Evolutionary conservation across 2,113 vertebrate species (phyloP), one percentile per base, ranked within the genome.

Genomic region (Hystrix cristata): DNA sequence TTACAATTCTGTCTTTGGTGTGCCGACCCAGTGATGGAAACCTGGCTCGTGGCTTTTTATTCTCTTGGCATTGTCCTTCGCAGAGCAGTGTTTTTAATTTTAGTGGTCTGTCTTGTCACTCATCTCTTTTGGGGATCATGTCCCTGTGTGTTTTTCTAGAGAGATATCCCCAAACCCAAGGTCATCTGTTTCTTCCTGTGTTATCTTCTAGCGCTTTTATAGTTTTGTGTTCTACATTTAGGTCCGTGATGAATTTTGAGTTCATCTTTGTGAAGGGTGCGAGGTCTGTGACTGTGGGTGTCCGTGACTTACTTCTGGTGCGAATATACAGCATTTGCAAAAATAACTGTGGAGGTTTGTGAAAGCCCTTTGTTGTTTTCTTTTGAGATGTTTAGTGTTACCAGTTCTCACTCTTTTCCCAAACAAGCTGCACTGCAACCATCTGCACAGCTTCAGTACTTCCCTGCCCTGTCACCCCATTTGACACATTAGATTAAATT

Each of bases 401-500:
- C 64, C 38, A n/a, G n/a, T 62, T 91, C 23, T 18, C 34, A 76
- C 65, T 38, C 79, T 46, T 43, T 23, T 91, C 97, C 96, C 86
- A 95, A 94, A 95, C 72, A 74, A 87, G 92, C 89, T 94, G 64
- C 90, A 76, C 96, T 92, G 71, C 97, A 97, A 98, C 98, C 90
- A 86, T 97, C 96, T 90, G 90, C 94, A 91, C 92, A 96, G 71
- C 57, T 65, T 97, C 97, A 93, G 95, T 94, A 80, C 96, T 84
- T 93, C 43, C 87, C 53, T 31, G 46, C 34, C 38, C 90, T 95
- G 93, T 90, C 97, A 96, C 96, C 91, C 97, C 97, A 98, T 98
- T 98, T 98, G 98, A 98, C 98, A 98, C 97, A 95, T 98, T 98
- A 98, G 98, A 99, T 99, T 99, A 99, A 98, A 98, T 99, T 98